Base-by-base conservation (phyloP, 2,113 vertebrate species). In the Trogon surrucura region DNA sequence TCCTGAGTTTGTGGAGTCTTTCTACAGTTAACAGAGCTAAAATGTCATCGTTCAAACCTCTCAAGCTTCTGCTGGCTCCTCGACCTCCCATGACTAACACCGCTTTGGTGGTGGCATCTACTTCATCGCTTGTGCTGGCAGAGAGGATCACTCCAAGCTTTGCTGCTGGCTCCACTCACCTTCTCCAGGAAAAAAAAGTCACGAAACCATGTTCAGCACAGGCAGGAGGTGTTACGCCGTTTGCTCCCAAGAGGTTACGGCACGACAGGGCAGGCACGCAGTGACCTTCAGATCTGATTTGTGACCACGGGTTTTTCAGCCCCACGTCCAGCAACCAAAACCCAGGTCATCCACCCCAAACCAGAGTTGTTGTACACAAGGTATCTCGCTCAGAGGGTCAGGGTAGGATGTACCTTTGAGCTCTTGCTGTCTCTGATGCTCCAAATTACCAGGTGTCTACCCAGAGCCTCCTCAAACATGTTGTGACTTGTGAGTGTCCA, bases 1-100 rank as follows among this genome's bases (percentile, higher is more conserved):
- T 17, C 17, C 0, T 3, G n/a, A 32, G 5, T 15, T 50, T n/a
- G 44, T 44, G 3, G 56, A 38, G 60, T 15, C 23, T 48, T 38
- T 53, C 47, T 32, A n/a, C 4, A 10, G 29, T 12, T 1, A 9
- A 4, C 38, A 47, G 38, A 89, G 69, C 56, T 30, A 48, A 23
- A 54, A 64, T 16, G 34, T n/a, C 27, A 16, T 25, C 30, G 32
- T 70, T 10, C 25, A 66, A 77, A 51, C 19, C 6, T 16, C 70
- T 36, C 32, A 13, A 8, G 44, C n/a, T 36, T 34, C 44, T 75
- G 54, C 44, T 48, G 41, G 41, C 41, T 74, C 54, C 54, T 75
- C 23, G 22, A 34, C 30, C 38, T 44, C 56, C 51, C 22, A 10
- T 16, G 10, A 21, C 25, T 11, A 53, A 53, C 2, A 26, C 13